These are phyloP conservation scores for Yponomeuta sedellus DNA, from an alignment of 2,888 invertebrate genomes.

Conservation along the genomic window DNA sequence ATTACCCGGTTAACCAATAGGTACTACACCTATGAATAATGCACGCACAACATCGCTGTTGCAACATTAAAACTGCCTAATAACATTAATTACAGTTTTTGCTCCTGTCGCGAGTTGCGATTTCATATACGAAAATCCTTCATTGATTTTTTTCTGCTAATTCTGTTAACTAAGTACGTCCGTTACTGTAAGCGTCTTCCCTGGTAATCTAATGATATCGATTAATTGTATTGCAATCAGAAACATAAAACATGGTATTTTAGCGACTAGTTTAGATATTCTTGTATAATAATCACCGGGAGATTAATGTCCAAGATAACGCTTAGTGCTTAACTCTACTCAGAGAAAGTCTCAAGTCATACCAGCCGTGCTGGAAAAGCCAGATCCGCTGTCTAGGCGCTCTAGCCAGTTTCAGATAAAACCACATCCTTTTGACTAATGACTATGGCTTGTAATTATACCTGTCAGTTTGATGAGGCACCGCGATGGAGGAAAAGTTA, in stretches of 20 bases:
- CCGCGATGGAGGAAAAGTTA: background rate
- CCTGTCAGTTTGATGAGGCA: background rate
- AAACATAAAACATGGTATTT: background rate
- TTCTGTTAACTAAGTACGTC: no score
- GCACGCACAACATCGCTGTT: background rate
- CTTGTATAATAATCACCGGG: background rate
- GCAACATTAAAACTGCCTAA: background rate
- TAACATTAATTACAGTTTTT: background rate
- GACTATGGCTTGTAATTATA: conserved; percentile 4
- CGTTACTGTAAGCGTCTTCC: no score
- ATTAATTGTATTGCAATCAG: background rate
- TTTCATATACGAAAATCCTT: background rate
- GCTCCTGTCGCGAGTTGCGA: background rate
- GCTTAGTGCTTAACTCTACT: background rate
- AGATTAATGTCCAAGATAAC: background rate
- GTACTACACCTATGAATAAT: background rate
- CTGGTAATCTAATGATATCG: background rate
- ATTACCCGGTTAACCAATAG: conserved; percentile 4
- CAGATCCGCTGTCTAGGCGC: background rate
- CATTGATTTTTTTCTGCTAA: no score
- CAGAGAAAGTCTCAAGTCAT: background rate
- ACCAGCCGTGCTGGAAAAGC: background rate
- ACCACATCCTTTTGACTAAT: conserved; percentile 1
- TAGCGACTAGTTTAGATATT: background rate
- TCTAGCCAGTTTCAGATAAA: background rate